Evolutionary conservation across 2,888 invertebrate genomes (phyloP), one percentile per base, ranked within the genome.

Genomic region (Esperia sulphurella): DNA sequence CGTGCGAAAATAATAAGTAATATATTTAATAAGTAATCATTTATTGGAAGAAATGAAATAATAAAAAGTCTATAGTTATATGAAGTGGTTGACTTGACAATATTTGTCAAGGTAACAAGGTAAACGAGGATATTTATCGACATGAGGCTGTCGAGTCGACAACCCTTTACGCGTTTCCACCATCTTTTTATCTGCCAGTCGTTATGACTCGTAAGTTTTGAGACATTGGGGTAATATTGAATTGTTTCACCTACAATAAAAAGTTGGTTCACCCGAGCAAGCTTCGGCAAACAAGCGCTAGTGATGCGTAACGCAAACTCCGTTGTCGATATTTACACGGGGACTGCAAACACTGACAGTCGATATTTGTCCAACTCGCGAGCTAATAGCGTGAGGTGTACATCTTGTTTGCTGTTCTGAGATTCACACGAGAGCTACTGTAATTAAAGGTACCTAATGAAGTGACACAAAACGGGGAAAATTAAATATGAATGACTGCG

Each of bases 241-340:
- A 45, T 45, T 48, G 40, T 48, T 31, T 48, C 43, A 42, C 12
- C 41, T 7, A 40, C 50, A 48, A 45, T 38, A 43, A 46, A 45
- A 48, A 45, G 48, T 51, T 51, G 28, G 51, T 43, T 74, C 68
- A 67, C 71, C 69, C 71, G 71, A 61, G 70, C 75, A 67, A 64
- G 65, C 69, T 66, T 76, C 71, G 65, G 64, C 82, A 89, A 88
- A 89, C 80, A 88, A 65, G 62, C 56, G 75, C 78, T 89, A 89
- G 89, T 89, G 89, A 89, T 89, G 89, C 89, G 85, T 84, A 88
- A 89, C 87, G 82, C 88, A 87, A 88, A 87, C 87, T 79, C 63
- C 63, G 73, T 73, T 83, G 85, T 85, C 87, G 85, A 83, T 87
- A 77, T 88, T 88, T 84, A 81, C 82, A 60, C 73, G 68, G 72